Conservation (phyloP, 2,113 vertebrate species). For the Raja brachyura region DNA sequence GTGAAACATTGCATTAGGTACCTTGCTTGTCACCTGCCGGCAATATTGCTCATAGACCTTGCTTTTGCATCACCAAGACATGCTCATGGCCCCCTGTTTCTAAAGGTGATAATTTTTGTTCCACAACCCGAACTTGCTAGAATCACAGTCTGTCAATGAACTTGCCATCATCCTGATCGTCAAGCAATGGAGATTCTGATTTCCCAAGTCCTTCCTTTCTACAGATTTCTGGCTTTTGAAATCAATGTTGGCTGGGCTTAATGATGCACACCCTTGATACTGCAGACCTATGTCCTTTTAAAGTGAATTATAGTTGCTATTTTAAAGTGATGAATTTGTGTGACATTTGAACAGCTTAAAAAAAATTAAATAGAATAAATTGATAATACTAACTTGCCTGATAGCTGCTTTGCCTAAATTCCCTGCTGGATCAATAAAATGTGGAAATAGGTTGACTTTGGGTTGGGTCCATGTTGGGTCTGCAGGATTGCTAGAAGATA, state of each 20-base stretch:
- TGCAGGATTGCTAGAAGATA: not conserved
- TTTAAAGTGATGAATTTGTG: not conserved
- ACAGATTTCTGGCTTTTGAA: not conserved
- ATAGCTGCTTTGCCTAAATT: not conserved
- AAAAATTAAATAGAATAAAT: not conserved
- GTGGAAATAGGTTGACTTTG: not conserved
- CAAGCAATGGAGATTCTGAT: not conserved
- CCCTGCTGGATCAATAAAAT: not conserved
- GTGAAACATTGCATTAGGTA: too few relatives aligned
- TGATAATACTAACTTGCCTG: not conserved
- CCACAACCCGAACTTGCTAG: not conserved
- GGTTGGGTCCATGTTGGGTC: not conserved
- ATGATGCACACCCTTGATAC: not conserved
- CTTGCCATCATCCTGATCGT: not conserved
- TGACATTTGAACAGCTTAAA: not conserved
- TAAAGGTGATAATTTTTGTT: not conserved
- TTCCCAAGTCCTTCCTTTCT: not conserved
- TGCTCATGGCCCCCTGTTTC: not conserved
- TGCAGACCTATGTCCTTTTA: not conserved
- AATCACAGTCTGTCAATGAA: not conserved
- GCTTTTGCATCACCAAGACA: not conserved
- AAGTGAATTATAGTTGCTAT: not conserved
- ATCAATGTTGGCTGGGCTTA: not conserved
- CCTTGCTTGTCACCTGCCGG: not conserved
- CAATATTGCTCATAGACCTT: too few relatives aligned